These are phyloP conservation scores for Epinotia demarniana DNA, from an alignment of 2,888 invertebrate genomes.

Conservation along the genomic window DNA sequence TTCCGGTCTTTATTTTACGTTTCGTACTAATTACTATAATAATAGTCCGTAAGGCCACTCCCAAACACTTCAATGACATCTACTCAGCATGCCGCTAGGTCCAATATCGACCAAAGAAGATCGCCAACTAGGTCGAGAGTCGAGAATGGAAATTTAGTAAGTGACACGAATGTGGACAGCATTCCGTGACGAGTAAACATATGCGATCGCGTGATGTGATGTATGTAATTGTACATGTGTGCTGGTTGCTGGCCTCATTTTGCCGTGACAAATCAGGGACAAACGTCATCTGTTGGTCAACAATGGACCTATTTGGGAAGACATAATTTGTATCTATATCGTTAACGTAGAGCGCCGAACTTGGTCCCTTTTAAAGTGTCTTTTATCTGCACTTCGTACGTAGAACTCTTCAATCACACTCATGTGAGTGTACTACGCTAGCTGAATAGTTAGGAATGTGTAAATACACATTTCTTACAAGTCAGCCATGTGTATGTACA, in stretches of 20 bases:
- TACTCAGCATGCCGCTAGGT: slow-evolving; percentile 7
- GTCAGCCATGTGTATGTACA: too few species aligned
- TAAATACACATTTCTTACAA: too few species aligned
- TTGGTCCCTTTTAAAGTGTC: background rate
- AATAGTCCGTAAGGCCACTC: too few species aligned
- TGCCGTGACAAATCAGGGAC: slow-evolving; percentile 27
- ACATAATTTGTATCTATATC: background rate
- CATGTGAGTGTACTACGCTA: too few species aligned
- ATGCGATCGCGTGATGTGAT: slow-evolving; percentile 36
- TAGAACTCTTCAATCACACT: too few species aligned
- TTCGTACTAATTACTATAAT: too few species aligned
- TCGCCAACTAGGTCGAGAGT: slow-evolving; percentile 38
- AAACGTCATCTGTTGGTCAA: slow-evolving; percentile 24
- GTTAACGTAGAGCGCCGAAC: background rate
- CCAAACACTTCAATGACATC: background rate
- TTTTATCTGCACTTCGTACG: too few species aligned
- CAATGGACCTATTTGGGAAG: background rate
- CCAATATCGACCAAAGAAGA: slow-evolving; percentile 36
- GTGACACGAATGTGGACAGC: slow-evolving; percentile 40
- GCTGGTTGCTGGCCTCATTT: slow-evolving; percentile 5
- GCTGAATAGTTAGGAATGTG: too few species aligned
- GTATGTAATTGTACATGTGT: slow-evolving; percentile 5
- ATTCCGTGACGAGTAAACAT: slow-evolving; percentile 34
- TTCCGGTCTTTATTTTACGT: too few species aligned
- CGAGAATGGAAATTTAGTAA: slow-evolving; percentile 41